Base-by-base conservation (phyloP, 53 echinoderm and acorn worm genomes). In the Paelopatides confundens region DNA sequence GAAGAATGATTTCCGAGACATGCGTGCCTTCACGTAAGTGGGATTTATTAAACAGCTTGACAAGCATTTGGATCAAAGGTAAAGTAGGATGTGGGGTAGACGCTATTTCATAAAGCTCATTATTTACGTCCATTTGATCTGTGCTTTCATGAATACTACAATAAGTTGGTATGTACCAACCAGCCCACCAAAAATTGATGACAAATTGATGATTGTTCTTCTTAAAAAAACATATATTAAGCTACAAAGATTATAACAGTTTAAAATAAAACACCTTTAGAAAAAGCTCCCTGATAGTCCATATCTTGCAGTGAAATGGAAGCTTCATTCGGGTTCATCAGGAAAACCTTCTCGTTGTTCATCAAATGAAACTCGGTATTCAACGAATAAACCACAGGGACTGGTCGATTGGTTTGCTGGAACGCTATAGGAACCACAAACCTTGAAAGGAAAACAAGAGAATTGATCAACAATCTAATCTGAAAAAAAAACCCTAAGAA, bases 371-470 rank as follows among this genome's bases (percentile, higher is more conserved):
- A 99, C 86, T 99, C 94, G 4, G 99, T 99, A 81, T 96, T 96
- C 18, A 99, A 90, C 21, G 99, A 99, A 81, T 99, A 99, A 74
- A 99, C 94, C 11, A 99, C 99, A 0, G 99, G 99, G 6, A 99
- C 93, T 21, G 99, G 99, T 26, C 99, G 86, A 31, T 99, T 99
- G 62, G 99, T 99, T 77, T 99, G 99, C 86, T 99, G 99, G 99
- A 99, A 99, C n/a, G 99, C 99, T 65, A 99, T 93, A 13, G 99
- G 99, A 30, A 99, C 99, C 31, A 99, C 99, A 85, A 99, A 99
- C 76, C 99, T 99, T 68, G 14, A 40, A 32, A 39, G 31, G 24
- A 89, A 31, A 88, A 11, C 43, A 43, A 43, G 2, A 2, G n/a
- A n/a, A n/a, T n/a, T n/a, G n/a, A n/a, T n/a, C n/a, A n/a, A n/a